Percentiles rank a stretch among this genome's conserved stretches.
phyloP scores from a whole-genome alignment of 53 echinoderm and acorn worm species.

The Astropecten irregularis region DNA sequence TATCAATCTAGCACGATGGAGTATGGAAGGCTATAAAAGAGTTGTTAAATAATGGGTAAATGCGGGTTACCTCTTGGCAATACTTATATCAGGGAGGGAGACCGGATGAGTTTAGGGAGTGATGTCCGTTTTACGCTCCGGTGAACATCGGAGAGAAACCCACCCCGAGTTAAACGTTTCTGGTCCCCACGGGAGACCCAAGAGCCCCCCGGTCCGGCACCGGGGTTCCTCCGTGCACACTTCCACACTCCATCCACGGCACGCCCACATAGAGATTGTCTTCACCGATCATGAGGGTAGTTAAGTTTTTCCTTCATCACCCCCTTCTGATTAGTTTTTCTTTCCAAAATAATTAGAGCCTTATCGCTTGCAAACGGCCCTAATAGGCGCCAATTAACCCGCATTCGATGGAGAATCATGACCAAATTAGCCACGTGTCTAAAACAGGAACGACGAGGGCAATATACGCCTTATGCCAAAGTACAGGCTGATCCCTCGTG shows the following conservation, averaged over 20 bases:
- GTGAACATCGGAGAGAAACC: conserved; percentile 7
- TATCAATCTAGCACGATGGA: conserved; percentile 10
- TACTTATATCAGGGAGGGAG: too few species aligned
- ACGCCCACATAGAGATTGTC: too few species aligned
- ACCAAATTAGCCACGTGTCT: conserved; percentile 19
- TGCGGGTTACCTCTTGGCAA: too few species aligned
- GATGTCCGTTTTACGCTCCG: conserved; percentile 39
- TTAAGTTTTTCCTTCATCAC: too few species aligned
- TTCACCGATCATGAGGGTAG: too few species aligned
- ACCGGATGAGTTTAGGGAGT: conserved; percentile 19
- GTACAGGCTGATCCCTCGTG: conserved; percentile 21
- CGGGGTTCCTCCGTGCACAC: too few species aligned
- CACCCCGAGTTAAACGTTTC: conserved; percentile 17
- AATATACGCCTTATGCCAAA: background rate
- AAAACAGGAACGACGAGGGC: background rate
- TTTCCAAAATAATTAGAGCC: conserved; percentile 26
- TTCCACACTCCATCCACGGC: too few species aligned
- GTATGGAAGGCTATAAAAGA: background rate
- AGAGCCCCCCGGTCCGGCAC: too few species aligned
- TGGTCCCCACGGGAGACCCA: conserved; percentile 3
- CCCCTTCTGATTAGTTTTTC: background rate
- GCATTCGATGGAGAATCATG: conserved; percentile 15
- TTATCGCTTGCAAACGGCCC: background rate
- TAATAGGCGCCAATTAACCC: conserved; percentile 58
- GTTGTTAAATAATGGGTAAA: conserved; percentile 35